Evolutionary conservation across 2,797 vertebrate species (phyloP), one percentile per base, ranked within the genome.

Genomic region (Alcedo quadribrachys): DNA sequence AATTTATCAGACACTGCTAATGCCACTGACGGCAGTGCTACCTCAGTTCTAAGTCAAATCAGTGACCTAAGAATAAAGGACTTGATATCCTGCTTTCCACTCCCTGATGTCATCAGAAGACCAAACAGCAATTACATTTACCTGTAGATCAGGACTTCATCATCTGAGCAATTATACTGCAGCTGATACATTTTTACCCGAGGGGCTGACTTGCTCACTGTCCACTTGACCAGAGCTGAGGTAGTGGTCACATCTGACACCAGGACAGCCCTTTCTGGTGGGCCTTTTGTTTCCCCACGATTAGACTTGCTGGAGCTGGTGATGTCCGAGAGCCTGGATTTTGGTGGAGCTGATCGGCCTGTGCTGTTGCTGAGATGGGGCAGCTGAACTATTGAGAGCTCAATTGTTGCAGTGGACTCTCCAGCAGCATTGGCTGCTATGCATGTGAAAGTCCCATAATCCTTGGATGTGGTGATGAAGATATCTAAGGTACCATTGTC

Each of bases 171-270:
- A 91, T 99, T 99, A 97, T 99, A 99, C 94, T 99, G 99, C 57
- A 99, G 98, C 96, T 99, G 99, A 96, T 99, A 99, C 99, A 99
- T 99, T 98, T 99, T 99, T 91, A 99, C 99, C 81, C 98, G 98
- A 57, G 99, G 99, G 7, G 99, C 98, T 0, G 99, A 98, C 97
- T 99, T 99, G 98, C 98, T 99, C 90, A 99, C 98, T 0, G 98
- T 99, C 99, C 99, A 99, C 95, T 99, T 99, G 88, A 99, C 97
- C 94, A 99, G 96, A 85, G 99, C 99, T 27, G 99, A 99, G 82
- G 98, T 97, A 32, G 99, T 98, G 4, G 99, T 99, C 96, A 99
- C 98, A n/a, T 99, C 99, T 15, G 99, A 99, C 78, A 98, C 98
- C 10, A 98, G 98, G 75, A 99, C 99, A 61, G 98, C 97, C 85